A percentile compares a stretch with the other conserved stretches of the same genome.
Conservation (phyloP, 2,888 invertebrate genomes). For the Machimus rusticus region DNA sequence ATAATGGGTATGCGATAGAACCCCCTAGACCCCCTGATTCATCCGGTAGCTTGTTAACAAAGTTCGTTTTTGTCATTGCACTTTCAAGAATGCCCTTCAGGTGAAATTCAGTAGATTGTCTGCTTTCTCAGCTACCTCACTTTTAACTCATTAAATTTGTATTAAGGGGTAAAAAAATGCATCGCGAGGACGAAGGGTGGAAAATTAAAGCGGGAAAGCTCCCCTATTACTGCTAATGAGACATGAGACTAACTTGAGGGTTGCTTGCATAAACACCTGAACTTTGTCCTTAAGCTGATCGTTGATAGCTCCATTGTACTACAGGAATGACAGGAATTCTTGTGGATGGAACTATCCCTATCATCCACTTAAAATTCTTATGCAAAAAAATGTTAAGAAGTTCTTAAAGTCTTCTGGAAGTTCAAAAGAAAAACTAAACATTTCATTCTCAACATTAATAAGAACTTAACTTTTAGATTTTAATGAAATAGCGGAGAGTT, state of each 20-base stretch:
- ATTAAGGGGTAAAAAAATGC: background rate
- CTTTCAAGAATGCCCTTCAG: background rate
- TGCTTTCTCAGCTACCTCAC: background rate
- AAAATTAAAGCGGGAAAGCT: background rate
- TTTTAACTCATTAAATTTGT: background rate
- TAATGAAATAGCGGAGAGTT: background rate
- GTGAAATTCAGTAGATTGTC: background rate
- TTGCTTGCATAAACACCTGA: background rate
- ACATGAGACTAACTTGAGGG: background rate
- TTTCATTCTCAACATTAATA: background rate
- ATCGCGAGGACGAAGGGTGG: background rate
- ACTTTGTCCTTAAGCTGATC: background rate
- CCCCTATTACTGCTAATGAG: background rate
- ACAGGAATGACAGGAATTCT: background rate
- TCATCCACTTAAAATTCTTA: background rate
- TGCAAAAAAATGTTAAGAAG: background rate
- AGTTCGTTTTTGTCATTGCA: background rate
- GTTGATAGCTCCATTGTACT: background rate
- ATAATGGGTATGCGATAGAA: background rate
- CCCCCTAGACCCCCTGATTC: background rate
- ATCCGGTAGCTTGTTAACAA: background rate
- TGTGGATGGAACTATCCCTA: background rate
- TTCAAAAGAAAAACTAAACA: background rate
- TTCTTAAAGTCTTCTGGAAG: background rate
- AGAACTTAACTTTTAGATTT: background rate